Conservation (phyloP, 2,888 invertebrate species). For the Apodemia zela region DNA sequence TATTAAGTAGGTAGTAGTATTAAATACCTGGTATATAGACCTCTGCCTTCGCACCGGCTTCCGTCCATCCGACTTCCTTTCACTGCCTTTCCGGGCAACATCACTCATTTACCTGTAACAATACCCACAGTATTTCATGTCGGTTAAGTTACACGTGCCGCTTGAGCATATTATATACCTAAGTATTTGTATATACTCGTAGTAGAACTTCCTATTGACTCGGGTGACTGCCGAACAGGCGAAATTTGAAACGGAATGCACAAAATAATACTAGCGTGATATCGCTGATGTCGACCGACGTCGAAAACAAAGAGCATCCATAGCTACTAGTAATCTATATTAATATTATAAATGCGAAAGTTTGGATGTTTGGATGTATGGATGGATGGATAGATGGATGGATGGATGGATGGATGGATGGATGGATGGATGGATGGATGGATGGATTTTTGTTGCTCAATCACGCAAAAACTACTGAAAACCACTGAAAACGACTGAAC, state of each 20-base stretch:
- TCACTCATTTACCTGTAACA: conserved; percentile 60
- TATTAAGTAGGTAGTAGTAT: not conserved
- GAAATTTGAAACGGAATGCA: not conserved
- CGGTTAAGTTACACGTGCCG: not conserved
- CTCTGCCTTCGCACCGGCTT: conserved; percentile 49
- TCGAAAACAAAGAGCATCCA: not conserved
- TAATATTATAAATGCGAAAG: no score
- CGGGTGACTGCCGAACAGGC: not conserved
- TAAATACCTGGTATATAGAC: conserved; percentile 58
- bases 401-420: no score
- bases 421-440: no score
- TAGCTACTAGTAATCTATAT: no score
- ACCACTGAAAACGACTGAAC: no score
- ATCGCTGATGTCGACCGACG: not conserved
- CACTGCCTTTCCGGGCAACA: conserved; percentile 36
- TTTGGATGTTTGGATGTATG: no score
- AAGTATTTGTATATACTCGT: no score
- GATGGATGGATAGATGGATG: no score
- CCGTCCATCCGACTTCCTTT: conserved; percentile 31
- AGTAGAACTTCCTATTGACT: conserved; percentile 2
- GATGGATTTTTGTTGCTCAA: no score
- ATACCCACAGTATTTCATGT: conserved; percentile 15
- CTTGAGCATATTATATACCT: not conserved
- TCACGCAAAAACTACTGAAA: no score
- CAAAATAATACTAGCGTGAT: not conserved